phyloP scores from a whole-genome alignment of 2,797 vertebrate genomes.

The Ceryle rudis region DNA sequence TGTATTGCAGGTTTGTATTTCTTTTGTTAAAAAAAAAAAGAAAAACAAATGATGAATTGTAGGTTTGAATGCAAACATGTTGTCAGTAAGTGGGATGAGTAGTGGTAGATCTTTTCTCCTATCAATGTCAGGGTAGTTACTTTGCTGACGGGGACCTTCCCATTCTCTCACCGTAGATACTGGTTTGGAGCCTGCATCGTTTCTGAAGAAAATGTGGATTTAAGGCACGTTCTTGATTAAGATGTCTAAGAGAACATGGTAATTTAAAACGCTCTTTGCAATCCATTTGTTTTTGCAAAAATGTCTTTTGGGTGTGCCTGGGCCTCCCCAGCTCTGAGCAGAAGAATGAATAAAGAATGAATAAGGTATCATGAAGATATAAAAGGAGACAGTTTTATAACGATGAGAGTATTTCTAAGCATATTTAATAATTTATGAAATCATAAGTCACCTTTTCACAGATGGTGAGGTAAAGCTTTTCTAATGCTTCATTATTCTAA shows the following conservation, averaged over 20 bases:
- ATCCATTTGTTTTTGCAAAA: neutral
- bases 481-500: conserved; percentile 30
- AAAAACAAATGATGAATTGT: neutral
- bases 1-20: neutral
- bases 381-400: conserved; percentile 39
- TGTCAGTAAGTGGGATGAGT: neutral
- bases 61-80: neutral
- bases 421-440: conserved; percentile 44
- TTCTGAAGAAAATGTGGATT: neutral
- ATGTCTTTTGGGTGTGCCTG: neutral
- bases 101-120: neutral
- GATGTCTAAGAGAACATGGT: neutral
- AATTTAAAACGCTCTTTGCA: neutral
- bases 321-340: neutral
- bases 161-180: neutral
- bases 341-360: neutral
- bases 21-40: neutral
- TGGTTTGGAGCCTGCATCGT: neutral
- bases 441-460: conserved; percentile 34
- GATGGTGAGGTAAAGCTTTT: conserved; percentile 39
- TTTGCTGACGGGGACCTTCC: neutral
- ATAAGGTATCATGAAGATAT: neutral
- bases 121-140: neutral
- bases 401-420: neutral
- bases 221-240: neutral